These are phyloP conservation scores for Plebejus melissa DNA, from an alignment of 2,888 invertebrate species.

Conservation along the genomic window DNA sequence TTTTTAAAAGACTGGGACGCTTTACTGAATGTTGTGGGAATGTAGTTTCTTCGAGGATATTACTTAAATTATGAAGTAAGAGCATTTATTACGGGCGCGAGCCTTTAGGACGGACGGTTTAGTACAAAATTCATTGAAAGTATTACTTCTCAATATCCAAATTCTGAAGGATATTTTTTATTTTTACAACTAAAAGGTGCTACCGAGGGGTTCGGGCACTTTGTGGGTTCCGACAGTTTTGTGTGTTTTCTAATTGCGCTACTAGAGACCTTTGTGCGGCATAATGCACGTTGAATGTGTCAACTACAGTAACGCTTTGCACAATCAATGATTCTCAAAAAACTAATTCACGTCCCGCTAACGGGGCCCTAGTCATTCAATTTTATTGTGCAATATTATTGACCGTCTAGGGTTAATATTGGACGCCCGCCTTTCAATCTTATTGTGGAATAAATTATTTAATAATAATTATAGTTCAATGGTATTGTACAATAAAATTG, in stretches of 20 bases:
- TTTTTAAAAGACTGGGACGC: conserved; percentile 79
- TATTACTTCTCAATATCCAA: conserved; percentile 73
- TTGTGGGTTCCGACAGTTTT: conserved; percentile 30
- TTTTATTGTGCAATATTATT: too few relatives aligned
- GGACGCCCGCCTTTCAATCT: too few relatives aligned
- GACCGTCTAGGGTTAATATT: too few relatives aligned
- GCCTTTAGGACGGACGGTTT: conserved; percentile 60
- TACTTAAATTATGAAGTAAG: conserved; percentile 77
- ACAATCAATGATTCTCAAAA: neutral
- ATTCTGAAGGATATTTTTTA: conserved; percentile 70
- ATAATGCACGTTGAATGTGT: too few relatives aligned
- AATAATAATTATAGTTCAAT: too few relatives aligned
- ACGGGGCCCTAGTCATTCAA: too few relatives aligned
- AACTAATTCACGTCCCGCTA: too few relatives aligned
- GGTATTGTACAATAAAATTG: too few relatives aligned
- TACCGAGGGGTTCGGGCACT: conserved; percentile 50
- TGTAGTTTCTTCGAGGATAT: conserved; percentile 76
- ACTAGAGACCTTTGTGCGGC: too few relatives aligned
- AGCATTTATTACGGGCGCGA: conserved; percentile 66
- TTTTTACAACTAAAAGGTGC: conserved; percentile 60
- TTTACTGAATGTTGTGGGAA: conserved; percentile 79
- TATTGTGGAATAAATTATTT: too few relatives aligned
- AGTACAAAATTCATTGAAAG: conserved; percentile 74
- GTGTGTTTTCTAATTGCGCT: neutral
- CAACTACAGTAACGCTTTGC: too few relatives aligned